Base-by-base conservation (phyloP, 2,888 invertebrate species). In the Eilema sororculum region DNA sequence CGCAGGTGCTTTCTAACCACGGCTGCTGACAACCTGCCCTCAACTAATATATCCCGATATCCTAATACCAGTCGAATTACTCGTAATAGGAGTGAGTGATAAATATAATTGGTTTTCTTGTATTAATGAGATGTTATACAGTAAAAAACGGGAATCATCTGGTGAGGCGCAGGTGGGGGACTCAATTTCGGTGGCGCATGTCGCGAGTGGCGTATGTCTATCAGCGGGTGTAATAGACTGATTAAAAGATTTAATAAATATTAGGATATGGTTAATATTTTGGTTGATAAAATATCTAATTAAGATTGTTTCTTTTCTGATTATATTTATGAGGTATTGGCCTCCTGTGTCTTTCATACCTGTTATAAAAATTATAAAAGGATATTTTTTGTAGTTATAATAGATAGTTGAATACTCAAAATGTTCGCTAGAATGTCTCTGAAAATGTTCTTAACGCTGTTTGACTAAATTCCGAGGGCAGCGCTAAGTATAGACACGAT, bases 71-170 rank as follows among this genome's bases (percentile, higher is more conserved):
- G 24, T 13, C 58, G 58, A 24, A 58, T 13, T 12, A 25, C 13
- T 25, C 25, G 58, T 58, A 58, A 58, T 25, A 25, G 52, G 20
- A 52, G 9, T 52, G 52, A n/a, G 52, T 52, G 52, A 52, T 52
- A 52, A 52, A 52, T 52, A 9, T 52, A 52, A 52, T 52, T n/a
- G 52, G 52, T 52, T 52, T 52, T 52, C n/a, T 52, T 52, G 52
- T 52, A n/a, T 52, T 52, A 52, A 52, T 52, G n/a, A 52, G 52
- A 52, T n/a, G 52, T 6, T 52, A 52, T n/a, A 52, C n/a, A 52
- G 52, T 1, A n/a, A 52, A 52, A 46, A 46, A 20, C 20, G n/a
- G n/a, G 52, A 52, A 52, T 52, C 3, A 52, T n/a, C n/a, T n/a
- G 52, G 52, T 20, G 9, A 52, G 52, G n/a, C 3, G 46, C 52